Percentiles rank a stretch among this genome's conserved stretches.
Evolutionary conservation across 1,140 invertebrate genomes (phyloP).

Genomic region (Drosophila tristis): DNA sequence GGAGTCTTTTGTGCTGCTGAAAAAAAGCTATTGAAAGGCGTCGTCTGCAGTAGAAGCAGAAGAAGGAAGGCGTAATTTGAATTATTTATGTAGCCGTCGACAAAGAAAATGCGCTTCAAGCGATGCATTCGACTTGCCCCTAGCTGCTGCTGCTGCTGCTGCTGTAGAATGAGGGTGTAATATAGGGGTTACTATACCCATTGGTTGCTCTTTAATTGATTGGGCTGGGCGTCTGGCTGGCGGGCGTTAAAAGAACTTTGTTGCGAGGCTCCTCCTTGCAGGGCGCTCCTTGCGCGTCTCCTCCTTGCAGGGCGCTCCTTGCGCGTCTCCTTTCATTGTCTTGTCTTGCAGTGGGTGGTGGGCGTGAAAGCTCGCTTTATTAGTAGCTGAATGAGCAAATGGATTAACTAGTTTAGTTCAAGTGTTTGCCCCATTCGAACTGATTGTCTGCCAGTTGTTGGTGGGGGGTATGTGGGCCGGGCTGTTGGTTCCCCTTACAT

Average conservation of each 20-base stretch:
- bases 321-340: conserved; percentile 1
- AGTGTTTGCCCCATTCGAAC: conserved; percentile 19
- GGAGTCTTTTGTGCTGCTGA: conserved; percentile 24
- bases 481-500: no score
- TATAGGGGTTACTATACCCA: background rate
- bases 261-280: background rate
- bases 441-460: background rate
- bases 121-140: background rate
- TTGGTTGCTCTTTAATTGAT: conserved; percentile 37
- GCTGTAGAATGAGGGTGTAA: no score
- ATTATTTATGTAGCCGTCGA: conserved; percentile 54
- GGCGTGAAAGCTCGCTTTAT: conserved; percentile 5
- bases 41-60: conserved; percentile 7
- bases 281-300: background rate
- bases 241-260: background rate
- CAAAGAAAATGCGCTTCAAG: conserved; percentile 38
- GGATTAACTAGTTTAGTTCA: conserved; percentile 27
- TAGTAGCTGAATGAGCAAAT: conserved; percentile 14
- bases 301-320: background rate
- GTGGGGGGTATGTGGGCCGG: background rate
- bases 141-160: background rate
- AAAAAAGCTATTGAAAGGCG: conserved; percentile 18
- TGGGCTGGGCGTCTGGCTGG: background rate
- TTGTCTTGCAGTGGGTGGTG: background rate
- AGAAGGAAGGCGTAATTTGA: conserved; percentile 41